phyloP scores from a whole-genome alignment of 2,113 vertebrate genomes.

The Syrmaticus mikado region DNA sequence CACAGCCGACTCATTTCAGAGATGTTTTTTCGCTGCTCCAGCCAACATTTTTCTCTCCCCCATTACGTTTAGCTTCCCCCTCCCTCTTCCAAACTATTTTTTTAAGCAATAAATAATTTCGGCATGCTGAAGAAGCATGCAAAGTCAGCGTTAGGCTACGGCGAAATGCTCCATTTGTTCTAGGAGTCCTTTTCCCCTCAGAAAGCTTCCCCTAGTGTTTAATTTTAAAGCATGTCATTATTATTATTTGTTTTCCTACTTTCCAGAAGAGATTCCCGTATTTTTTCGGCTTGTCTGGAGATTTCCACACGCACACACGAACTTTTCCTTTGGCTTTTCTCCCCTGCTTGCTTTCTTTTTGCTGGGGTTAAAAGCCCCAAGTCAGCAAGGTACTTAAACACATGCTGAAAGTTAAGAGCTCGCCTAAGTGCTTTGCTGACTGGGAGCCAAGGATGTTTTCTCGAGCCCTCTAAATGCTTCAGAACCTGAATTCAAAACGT shows the following conservation, averaged over 20 bases:
- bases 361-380: constrained; percentile 34
- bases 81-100: neutral
- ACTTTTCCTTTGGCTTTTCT: constrained; percentile 15
- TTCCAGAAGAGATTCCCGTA: neutral
- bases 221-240: neutral
- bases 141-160: neutral
- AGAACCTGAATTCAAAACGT: constrained; percentile 29
- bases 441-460: constrained; percentile 65
- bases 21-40: neutral
- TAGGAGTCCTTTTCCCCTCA: neutral
- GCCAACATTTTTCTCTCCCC: constrained; percentile 58
- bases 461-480: constrained; percentile 52
- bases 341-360: constrained; percentile 34
- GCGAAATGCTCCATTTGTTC: constrained; percentile 55
- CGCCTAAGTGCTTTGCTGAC: constrained; percentile 70
- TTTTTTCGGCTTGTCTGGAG: neutral
- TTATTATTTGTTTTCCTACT: neutral
- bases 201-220: constrained; percentile 17
- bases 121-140: constrained; percentile 10
- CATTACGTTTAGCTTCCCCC: neutral
- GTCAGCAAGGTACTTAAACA: constrained; percentile 71
- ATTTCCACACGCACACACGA: neutral
- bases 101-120: constrained; percentile 37
- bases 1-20: constrained; percentile 62
- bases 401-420: constrained; percentile 64